Evolutionary conservation across 2,113 vertebrate species (phyloP).

Genomic region (Aramus guarauna): DNA sequence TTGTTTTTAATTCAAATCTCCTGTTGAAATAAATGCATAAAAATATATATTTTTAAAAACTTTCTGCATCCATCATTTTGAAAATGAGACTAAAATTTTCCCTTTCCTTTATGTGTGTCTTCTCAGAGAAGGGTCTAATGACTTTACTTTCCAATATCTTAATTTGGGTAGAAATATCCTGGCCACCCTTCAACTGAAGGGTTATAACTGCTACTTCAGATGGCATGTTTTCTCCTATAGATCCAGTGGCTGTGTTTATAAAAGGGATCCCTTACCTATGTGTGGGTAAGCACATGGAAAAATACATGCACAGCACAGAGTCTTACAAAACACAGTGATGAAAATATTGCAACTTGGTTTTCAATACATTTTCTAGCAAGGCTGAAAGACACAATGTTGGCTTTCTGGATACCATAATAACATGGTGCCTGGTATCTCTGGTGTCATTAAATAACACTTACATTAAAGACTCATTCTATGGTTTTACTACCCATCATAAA

Average conservation of each 20-base stretch:
- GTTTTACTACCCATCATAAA: neutral
- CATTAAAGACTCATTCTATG: neutral
- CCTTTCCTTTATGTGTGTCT: neutral
- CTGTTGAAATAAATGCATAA: neutral
- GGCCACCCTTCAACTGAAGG: neutral
- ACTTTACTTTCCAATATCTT: neutral
- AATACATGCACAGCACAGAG: accelerated
- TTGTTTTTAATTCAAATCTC: neutral
- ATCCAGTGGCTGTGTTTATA: neutral
- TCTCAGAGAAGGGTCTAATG: neutral
- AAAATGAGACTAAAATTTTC: neutral
- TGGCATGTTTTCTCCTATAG: neutral
- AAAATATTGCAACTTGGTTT: neutral
- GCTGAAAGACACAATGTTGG: neutral
- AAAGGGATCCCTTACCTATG: neutral
- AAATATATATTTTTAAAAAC: neutral
- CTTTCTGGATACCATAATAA: neutral
- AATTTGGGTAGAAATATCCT: neutral
- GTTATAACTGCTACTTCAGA: neutral
- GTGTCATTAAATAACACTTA: neutral
- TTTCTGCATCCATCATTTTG: neutral
- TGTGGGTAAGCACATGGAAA: neutral
- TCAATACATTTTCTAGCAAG: neutral
- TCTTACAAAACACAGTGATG: neutral
- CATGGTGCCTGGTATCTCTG: neutral